Base-by-base conservation (phyloP, 2,797 vertebrate genomes). In the Astyanax mexicanus region DNA sequence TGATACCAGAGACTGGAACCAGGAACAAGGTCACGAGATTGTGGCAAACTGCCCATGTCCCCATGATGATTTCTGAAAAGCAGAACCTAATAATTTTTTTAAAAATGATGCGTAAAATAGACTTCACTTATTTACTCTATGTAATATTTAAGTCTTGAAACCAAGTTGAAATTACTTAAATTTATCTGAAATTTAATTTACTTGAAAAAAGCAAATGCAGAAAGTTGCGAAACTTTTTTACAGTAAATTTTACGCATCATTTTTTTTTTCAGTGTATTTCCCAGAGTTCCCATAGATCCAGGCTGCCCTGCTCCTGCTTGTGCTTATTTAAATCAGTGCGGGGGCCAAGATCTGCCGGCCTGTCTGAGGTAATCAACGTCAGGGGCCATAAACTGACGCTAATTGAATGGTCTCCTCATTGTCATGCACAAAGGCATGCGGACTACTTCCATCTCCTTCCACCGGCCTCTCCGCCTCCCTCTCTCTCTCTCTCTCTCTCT, bases 371-470 rank as follows among this genome's bases (percentile, higher is more conserved):
- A 90, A 93, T 94, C 92, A 93, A 89, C 91, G 90, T 93, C 92
- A 91, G 90, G 83, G 86, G 84, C 88, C 88, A 85, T 92, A 91
- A 91, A 91, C 84, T 80, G 70, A 84, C 78, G 84, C 90, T 93
- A 94, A 94, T 93, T 93, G 91, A 94, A 93, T 91, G 90, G 89
- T 86, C 78, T 58, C 86, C 91, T 93, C 91, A 93, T 94, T 92
- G 90, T 90, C 90, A 94, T 93, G 90, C 92, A 90, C 69, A 65
- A 80, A 80, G 80, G 81, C 82, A 69, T 79, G 80, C 80, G 77
- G 83, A 79, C 57, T 23, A 85, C 86, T 85, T 74, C 70, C 81
- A 64, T 65, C 78, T 77, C 66, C 71, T 78, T 54, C 40, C 19
- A 32, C 47, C 35, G 57, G 77, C 70, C 79, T 75, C 66, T 51